Evolutionary conservation across 2,797 vertebrate genomes (phyloP).

Genomic region (Lepus oiostolus): DNA sequence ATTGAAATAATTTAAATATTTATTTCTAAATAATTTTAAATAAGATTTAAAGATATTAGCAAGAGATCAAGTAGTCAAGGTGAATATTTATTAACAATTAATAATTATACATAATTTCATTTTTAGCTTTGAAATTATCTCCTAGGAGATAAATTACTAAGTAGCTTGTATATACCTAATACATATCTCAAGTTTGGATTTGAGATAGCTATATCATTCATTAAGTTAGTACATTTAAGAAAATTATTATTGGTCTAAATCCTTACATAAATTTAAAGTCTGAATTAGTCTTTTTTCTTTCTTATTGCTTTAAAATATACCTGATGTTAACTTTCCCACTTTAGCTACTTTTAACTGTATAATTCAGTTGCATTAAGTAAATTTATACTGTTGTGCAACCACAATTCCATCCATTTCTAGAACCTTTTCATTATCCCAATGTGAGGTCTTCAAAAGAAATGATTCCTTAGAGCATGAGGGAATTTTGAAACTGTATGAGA

Average conservation of each 20-base stretch:
- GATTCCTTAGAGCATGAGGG: neutral
- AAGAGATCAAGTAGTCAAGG: neutral
- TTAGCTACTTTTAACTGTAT: constrained; percentile 28
- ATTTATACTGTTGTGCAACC: neutral
- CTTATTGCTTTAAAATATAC: constrained; percentile 24
- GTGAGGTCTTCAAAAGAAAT: neutral
- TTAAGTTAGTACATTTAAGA: constrained; percentile 36
- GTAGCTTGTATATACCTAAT: neutral
- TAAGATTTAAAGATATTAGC: neutral
- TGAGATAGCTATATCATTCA: neutral
- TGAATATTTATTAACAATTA: neutral
- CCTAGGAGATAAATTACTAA: neutral
- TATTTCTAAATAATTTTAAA: constrained; percentile 20
- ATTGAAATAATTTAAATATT: neutral
- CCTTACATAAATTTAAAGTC: constrained; percentile 20
- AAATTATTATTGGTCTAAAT: constrained; percentile 31
- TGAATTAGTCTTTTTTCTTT: constrained; percentile 13
- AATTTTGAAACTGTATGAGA: neutral
- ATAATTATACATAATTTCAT: constrained; percentile 1
- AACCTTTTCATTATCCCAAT: neutral
- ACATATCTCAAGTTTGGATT: neutral
- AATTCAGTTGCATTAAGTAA: neutral
- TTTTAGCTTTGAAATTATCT: constrained; percentile 59
- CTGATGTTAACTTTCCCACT: constrained; percentile 36
- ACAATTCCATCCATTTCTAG: neutral